phyloP scores from a whole-genome alignment of 2,888 invertebrate genomes.

The Phanerotoma sp. region DNA sequence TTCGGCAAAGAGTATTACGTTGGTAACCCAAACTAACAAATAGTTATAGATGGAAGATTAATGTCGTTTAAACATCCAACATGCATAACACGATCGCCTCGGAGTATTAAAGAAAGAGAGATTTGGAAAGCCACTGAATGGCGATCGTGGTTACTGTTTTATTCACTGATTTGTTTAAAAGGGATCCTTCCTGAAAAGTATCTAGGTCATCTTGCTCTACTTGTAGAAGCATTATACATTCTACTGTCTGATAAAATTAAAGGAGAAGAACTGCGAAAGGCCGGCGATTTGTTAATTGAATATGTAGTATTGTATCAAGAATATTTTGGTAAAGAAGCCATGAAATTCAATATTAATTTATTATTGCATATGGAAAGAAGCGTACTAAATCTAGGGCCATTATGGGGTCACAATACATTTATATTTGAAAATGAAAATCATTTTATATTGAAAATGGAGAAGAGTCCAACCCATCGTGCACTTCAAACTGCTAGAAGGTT shows the following conservation, averaged over 20 bases:
- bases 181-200: conserved; percentile 19
- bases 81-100: conserved; percentile 13
- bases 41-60: conserved; percentile 17
- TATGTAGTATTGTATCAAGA: conserved; percentile 10
- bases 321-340: conserved; percentile 7
- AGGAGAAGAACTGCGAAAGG: not conserved
- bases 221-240: conserved; percentile 15
- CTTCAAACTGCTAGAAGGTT: conserved; percentile 7
- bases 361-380: conserved; percentile 15
- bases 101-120: not conserved
- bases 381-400: conserved; percentile 15
- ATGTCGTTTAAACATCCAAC: conserved; percentile 3
- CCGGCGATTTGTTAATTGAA: conserved; percentile 3
- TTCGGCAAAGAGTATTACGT: conserved; percentile 17
- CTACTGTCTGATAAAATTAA: conserved; percentile 7
- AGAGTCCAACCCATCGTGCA: conserved; percentile 5
- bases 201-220: conserved; percentile 3
- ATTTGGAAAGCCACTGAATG: conserved; percentile 22
- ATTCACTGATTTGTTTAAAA: conserved; percentile 14
- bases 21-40: conserved; percentile 15
- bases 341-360: conserved; percentile 21
- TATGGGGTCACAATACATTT: conserved; percentile 17
- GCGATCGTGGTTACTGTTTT: not conserved
- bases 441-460: conserved; percentile 3
- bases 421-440: conserved; percentile 19